Evolutionary conservation across 1,140 invertebrate species (phyloP).

Genomic region (Elymnias hypermnestra): DNA sequence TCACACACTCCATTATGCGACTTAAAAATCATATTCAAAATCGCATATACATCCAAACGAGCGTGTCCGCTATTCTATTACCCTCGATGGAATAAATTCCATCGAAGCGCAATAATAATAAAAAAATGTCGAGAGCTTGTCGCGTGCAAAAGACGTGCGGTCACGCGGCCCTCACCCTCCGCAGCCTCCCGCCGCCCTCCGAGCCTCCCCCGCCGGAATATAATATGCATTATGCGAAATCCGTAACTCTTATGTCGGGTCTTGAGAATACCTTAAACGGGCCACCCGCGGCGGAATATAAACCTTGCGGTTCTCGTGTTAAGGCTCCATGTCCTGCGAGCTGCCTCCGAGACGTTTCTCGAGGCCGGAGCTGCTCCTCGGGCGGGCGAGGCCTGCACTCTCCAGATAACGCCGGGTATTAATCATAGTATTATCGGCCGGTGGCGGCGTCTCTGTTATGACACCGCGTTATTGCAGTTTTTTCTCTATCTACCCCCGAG

Average conservation of each 20-base stretch:
- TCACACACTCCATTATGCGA: constrained; percentile 64
- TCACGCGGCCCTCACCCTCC: constrained; percentile 40
- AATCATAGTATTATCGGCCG: constrained; percentile 73
- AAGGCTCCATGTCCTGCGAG: no score
- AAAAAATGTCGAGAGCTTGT: constrained; percentile 73
- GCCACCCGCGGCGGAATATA: not conserved
- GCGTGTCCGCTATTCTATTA: constrained; percentile 55
- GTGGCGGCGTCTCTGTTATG: constrained; percentile 69
- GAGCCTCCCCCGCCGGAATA: constrained; percentile 51
- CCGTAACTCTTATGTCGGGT: constrained; percentile 66
- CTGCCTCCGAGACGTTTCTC: no score
- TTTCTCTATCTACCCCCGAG: constrained; percentile 67
- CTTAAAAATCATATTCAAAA: constrained; percentile 74
- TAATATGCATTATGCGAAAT: constrained; percentile 75
- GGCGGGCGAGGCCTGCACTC: constrained; percentile 63
- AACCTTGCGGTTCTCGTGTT: no score
- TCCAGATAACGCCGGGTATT: constrained; percentile 71
- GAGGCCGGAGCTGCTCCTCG: constrained; percentile 20
- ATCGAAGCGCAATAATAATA: constrained; percentile 75
- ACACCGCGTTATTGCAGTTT: constrained; percentile 72
- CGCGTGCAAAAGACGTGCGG: constrained; percentile 73
- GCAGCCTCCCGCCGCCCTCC: constrained; percentile 23
- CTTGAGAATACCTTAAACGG: constrained; percentile 51
- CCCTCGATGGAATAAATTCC: constrained; percentile 57
- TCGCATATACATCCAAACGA: constrained; percentile 43